Percentiles rank a stretch among this genome's conserved stretches.
phyloP scores from a whole-genome alignment of 2,888 invertebrate species.

The Tromatobia lineatoria region DNA sequence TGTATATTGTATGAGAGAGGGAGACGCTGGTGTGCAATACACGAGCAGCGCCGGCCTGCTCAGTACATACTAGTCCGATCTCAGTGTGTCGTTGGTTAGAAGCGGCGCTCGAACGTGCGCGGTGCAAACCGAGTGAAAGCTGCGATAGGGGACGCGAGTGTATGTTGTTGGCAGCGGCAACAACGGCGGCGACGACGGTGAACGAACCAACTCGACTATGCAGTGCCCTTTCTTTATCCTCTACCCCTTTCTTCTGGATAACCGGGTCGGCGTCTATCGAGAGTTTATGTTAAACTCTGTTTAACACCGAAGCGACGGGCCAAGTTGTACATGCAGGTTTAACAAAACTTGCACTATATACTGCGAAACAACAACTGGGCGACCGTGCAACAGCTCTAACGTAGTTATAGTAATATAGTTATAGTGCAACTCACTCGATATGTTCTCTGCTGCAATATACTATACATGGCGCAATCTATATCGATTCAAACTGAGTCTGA shows the following conservation, averaged over 20 bases:
- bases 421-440: too few species aligned
- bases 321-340: background rate
- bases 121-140: slow-evolving; percentile 39
- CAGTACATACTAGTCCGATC: slow-evolving; percentile 1
- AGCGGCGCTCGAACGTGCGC: slow-evolving; percentile 48
- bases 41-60: slow-evolving; percentile 20
- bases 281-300: background rate
- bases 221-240: slow-evolving; percentile 14
- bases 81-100: slow-evolving; percentile 22
- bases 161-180: slow-evolving; percentile 3
- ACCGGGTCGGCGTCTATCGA: background rate
- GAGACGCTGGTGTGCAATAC: background rate
- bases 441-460: too few species aligned
- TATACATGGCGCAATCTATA: background rate
- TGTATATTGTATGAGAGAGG: background rate
- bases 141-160: background rate
- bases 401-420: too few species aligned
- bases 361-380: background rate
- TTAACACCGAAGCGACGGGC: background rate
- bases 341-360: background rate
- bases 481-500: background rate
- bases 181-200: slow-evolving; percentile 1
- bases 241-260: slow-evolving; percentile 36
- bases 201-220: slow-evolving; percentile 28
- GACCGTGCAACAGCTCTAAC: too few species aligned